Conservation (phyloP, 2,888 invertebrate species). For the Cantharis rufa region DNA sequence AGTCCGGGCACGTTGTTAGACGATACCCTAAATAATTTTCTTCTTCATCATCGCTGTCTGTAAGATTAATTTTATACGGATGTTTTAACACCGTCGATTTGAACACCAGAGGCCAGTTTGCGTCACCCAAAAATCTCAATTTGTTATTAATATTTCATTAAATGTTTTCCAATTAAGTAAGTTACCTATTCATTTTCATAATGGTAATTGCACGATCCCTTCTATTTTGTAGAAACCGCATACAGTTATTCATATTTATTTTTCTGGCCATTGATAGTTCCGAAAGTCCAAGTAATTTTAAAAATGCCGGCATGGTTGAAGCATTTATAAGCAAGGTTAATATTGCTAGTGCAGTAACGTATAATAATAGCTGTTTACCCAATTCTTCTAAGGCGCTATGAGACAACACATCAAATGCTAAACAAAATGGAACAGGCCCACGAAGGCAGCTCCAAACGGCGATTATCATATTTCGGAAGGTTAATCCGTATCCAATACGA, state of each 20-base stretch:
- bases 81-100: conserved; percentile 61
- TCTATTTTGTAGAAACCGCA: conserved; percentile 57
- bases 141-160: neutral
- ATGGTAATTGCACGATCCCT: conserved; percentile 60
- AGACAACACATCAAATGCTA: conserved; percentile 10
- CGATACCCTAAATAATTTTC: conserved; percentile 55
- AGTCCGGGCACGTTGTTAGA: conserved; percentile 62
- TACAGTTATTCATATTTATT: conserved; percentile 62
- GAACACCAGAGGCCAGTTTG: conserved; percentile 65
- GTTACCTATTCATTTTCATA: conserved; percentile 62
- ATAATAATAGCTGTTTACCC: conserved; percentile 8
- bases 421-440: conserved; percentile 14
- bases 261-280: conserved; percentile 57
- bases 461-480: conserved; percentile 8
- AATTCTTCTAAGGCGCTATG: neutral
- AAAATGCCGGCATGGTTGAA: neutral
- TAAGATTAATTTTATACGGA: conserved; percentile 61
- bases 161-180: neutral
- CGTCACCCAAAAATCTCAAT: conserved; percentile 61
- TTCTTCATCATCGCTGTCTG: conserved; percentile 56
- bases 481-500: conserved; percentile 22
- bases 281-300: conserved; percentile 21
- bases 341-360: conserved; percentile 10
- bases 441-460: conserved; percentile 18
- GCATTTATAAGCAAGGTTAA: conserved; percentile 24